Conservation (phyloP, 23 tunicate species). For the Diplosoma virens region DNA sequence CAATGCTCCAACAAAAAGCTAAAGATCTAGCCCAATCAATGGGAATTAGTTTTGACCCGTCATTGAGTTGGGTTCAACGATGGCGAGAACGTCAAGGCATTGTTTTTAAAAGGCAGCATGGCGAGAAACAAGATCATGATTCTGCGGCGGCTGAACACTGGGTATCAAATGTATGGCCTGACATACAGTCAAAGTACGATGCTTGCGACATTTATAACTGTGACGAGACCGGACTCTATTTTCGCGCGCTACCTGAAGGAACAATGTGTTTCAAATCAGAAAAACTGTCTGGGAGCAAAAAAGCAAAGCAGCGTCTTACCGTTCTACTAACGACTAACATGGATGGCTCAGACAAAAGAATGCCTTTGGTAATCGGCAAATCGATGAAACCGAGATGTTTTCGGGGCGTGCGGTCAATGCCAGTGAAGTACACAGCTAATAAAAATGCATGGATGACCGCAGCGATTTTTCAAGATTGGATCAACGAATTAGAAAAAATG, state of each 20-base stretch:
- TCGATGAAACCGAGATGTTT: slow-evolving; percentile 25
- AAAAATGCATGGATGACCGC: slow-evolving; percentile 29
- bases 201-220: slow-evolving; percentile 3
- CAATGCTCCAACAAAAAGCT: slow-evolving; percentile 24
- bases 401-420: slow-evolving; percentile 18
- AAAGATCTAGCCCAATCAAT: slow-evolving; percentile 9
- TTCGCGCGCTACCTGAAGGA: slow-evolving; percentile 16
- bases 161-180: slow-evolving; percentile 21
- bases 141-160: slow-evolving; percentile 24
- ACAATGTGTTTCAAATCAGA: slow-evolving; percentile 25
- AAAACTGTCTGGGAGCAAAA: slow-evolving; percentile 24
- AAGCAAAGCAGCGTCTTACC: slow-evolving; percentile 26
- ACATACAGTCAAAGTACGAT: slow-evolving; percentile 9
- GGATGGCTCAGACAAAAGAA: slow-evolving; percentile 37
- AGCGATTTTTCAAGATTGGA: slow-evolving; percentile 8
- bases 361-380: slow-evolving; percentile 16
- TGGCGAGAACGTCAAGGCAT: slow-evolving; percentile 6
- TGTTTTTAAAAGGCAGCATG: slow-evolving; percentile 21
- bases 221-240: too few species aligned
- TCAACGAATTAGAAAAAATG: background rate
- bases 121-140: slow-evolving; percentile 26
- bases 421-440: slow-evolving; percentile 10
- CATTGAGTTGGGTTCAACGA: slow-evolving; percentile 14
- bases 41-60: slow-evolving; percentile 16
- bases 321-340: slow-evolving; percentile 12